Evolutionary conservation across 2,113 vertebrate species (phyloP), one percentile per base, ranked within the genome.

Genomic region (Scytalopus superciliaris): DNA sequence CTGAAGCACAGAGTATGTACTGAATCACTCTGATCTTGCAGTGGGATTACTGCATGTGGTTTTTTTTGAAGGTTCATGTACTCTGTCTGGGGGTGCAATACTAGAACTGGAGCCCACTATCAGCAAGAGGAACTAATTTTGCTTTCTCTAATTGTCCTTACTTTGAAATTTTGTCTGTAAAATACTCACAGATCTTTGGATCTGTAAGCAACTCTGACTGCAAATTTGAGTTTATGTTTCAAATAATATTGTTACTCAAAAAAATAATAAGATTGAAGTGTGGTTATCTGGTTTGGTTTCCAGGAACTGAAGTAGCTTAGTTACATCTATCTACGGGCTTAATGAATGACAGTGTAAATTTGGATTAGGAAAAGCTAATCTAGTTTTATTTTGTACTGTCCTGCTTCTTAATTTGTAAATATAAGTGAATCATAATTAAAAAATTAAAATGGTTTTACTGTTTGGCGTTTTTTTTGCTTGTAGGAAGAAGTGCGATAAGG

Each of bases 401-500:
- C 64, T 78, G 24, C 19, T 76, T 72, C 19, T 60, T 87, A 44
- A 64, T 75, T 62, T 64, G 4, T 30, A 57, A 28, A 37, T 95
- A 5, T 1, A 82, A 70, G 8, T 23, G 33, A n/a, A 69, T 44
- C 35, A 49, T 56, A 10, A 6, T 59, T 30, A 22, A 28, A 39
- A 76, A 78, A 2, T 78, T 93, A 40, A 57, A n/a, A 42, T 39
- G 82, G 47, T 63, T 63, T 52, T 64, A 7, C 39, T 62, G 8
- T 47, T 47, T 45, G 44, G 45, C 7, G 16, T 2, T 5, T 21
- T 59, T 35, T 45, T 84, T 56, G 21, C 21, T 96, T 90, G 45
- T 96, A 99, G 99, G 95, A 99, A 99, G 95, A 98, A 99, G 27
- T 99, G 99, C 18, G 97, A 98, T 80, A 98, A 97, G 10, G 97